Conservation (phyloP, 2,797 vertebrate genomes). For the Manis pentadactyla region DNA sequence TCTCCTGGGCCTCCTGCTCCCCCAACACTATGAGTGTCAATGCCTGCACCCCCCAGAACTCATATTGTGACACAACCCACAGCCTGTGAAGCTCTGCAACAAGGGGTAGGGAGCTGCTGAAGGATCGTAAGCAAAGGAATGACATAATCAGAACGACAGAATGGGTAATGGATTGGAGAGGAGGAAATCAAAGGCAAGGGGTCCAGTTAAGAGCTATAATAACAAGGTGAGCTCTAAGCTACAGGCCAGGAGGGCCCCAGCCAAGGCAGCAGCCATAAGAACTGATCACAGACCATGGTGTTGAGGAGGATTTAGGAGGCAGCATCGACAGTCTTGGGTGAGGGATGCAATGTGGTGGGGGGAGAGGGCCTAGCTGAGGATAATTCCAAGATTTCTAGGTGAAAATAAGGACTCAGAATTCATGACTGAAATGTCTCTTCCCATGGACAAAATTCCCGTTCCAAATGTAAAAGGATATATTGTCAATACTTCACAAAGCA, state of each 20-base stretch:
- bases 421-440: slow-evolving; percentile 49
- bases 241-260: not conserved
- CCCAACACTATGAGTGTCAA: not conserved
- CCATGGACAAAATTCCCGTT: slow-evolving; percentile 19
- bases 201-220: not conserved
- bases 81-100: not conserved
- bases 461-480: slow-evolving; percentile 34
- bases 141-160: not conserved
- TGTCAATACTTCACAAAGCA: slow-evolving; percentile 1
- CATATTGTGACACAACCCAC: not conserved
- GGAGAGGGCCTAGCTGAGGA: not conserved
- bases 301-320: not conserved
- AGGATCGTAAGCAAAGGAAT: not conserved
- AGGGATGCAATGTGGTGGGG: not conserved
- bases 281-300: not conserved
- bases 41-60: not conserved
- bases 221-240: not conserved
- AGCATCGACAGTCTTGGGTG: not conserved
- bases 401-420: slow-evolving; percentile 25
- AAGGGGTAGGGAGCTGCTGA: not conserved
- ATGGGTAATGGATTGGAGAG: not conserved
- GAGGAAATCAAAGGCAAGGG: not conserved
- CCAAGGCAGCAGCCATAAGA: not conserved
- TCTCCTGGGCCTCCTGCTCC: not conserved
- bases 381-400: slow-evolving; percentile 38